Evolutionary conservation across 2,797 vertebrate genomes (phyloP), one percentile per base, ranked within the genome.

Genomic region (Heliangelus exortis): DNA sequence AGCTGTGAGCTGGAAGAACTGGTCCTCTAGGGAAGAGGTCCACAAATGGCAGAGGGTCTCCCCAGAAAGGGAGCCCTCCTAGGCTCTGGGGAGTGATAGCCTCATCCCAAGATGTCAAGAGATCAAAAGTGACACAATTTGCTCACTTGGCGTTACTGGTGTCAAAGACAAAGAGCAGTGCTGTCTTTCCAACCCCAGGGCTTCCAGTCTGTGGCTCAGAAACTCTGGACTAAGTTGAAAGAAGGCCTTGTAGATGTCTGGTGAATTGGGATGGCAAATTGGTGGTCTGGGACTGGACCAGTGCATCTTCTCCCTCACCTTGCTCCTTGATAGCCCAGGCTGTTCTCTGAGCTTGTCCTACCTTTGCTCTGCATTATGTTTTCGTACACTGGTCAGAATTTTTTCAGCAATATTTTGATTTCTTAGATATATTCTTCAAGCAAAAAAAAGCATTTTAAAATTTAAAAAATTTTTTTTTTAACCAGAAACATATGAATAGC

Each of bases 51-150:
- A 73, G 62, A 84, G 13, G 25, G 10, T 77, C 2, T 66, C 34
- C 63, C 48, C 39, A 84, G 53, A 51, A 58, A 55, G 5, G 8
- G 28, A 80, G 8, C 7, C 13, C n/a, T 57, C 50, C 53, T 50
- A 59, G 65, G n/a, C 33, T 34, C 6, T 0, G 2, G 26, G 16
- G 5, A 36, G n/a, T 2, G 2, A 33, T 0, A 0, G 15, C 48
- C 45, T 73, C 0, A 0, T 26, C 26, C 19, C 15, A 26, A 13
- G 58, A 23, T 3, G 19, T 5, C 0, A 7, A 31, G 39, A 36
- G 54, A 25, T 45, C 39, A 80, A 31, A 34, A 48, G 41, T 9
- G 34, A 45, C 0, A 1, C 12, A 21, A 41, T 67, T 45, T 16
- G 50, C 1, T 5, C 39, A 22, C 5, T 23, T 12, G 67, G n/a